Conservation (phyloP, 2,797 vertebrate species). For the Hyperoplus lanceolatus region DNA sequence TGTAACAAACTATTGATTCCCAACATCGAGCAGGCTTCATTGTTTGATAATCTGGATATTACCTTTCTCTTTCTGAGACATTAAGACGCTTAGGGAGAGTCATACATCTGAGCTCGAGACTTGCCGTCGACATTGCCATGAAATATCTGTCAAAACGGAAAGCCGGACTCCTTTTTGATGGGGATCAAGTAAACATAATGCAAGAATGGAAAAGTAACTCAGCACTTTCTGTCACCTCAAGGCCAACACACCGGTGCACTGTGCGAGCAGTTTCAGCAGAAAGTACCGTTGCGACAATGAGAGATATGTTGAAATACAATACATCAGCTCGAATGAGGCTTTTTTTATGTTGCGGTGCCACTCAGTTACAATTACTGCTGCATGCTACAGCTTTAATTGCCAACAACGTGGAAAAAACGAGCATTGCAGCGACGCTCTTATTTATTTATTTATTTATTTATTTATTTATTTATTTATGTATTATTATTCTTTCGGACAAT, state of each 20-base stretch:
- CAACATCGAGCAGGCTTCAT: conserved; percentile 42
- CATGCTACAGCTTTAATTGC: conserved; percentile 37
- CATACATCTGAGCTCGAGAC: conserved; percentile 43
- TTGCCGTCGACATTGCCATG: conserved; percentile 17
- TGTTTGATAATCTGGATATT: conserved; percentile 53
- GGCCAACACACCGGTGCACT: conserved; percentile 16
- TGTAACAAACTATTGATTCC: conserved; percentile 71
- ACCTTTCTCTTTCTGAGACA: conserved; percentile 33
- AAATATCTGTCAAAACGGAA: conserved; percentile 20
- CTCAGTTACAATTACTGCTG: conserved; percentile 48
- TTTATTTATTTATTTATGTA: no score
- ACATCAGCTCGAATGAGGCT: conserved; percentile 46
- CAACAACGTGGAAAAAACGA: conserved; percentile 3
- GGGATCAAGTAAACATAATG: conserved; percentile 53
- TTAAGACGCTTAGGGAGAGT: conserved; percentile 23
- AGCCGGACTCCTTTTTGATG: conserved; percentile 25
- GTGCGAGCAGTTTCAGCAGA: conserved; percentile 57
- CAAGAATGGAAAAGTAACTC: conserved; percentile 60
- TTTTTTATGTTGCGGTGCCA: conserved; percentile 37
- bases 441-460: no score
- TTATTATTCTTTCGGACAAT: no score
- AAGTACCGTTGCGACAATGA: conserved; percentile 52
- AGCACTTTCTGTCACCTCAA: conserved; percentile 66
- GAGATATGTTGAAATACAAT: conserved; percentile 62
- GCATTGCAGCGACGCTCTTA: background rate